Base-by-base conservation (phyloP, 2,113 vertebrate species). In the Ictidomys tridecemlineatus region DNA sequence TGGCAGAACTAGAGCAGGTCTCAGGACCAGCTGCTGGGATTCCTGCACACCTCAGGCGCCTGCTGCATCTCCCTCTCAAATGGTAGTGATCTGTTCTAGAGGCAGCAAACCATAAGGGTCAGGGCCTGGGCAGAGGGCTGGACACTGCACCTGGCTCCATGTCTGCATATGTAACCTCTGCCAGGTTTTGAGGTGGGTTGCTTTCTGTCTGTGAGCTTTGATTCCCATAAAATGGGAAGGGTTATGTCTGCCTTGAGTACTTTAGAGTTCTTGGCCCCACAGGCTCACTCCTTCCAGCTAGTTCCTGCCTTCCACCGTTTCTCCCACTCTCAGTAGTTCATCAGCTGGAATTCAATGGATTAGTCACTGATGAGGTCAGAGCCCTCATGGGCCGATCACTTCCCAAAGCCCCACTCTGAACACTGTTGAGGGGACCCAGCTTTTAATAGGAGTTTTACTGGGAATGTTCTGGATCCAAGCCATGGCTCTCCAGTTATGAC, bases 101-200 rank as follows among this genome's bases (percentile, higher is more conserved):
- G 65, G 65, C 30, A 79, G 65, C 26, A 51, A 34, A 34, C 39
- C 56, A 2, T 61, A 18, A 28, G 26, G 83, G 42, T 37, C 42
- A 8, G 45, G 58, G 53, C 12, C 20, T 30, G 37, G 10, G 32
- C 42, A 22, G 32, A 48, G 63, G 9, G 34, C 45, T 8, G 11
- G 65, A 39, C 11, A 34, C 32, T 42, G 45, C 0, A 34, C 51
- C 30, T 42, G 28, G 17, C 42, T 24, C 67, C 67, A 14, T 3
- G 13, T 28, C 51, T 17, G 5, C 12, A 9, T 37, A 9, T 26
- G 39, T 30, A 11, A 1, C 18, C 26, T 0, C 22, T 10, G 0
- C 3, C 22, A 17, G 65, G 32, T 26, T 56, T 34, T 6, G 22
- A 37, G 32, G 42, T 42, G 1, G 30, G n/a, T 22, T 34, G 48